Evolutionary conservation across 1,140 invertebrate genomes (phyloP).

Genomic region (Chironomus tepperi): DNA sequence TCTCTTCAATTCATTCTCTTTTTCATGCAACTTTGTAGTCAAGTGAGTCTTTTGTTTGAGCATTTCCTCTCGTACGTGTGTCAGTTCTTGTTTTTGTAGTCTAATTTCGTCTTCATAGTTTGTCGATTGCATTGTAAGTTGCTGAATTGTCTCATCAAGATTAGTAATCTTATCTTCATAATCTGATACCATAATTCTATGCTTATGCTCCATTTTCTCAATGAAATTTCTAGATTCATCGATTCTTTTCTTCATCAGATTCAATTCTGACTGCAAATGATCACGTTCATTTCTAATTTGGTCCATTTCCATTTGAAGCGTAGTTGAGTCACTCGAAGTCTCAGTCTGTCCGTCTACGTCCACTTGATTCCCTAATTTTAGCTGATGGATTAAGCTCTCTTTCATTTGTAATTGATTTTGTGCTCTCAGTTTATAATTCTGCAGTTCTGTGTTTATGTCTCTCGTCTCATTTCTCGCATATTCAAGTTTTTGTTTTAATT

Average conservation of each 20-base stretch:
- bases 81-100: conserved; percentile 35
- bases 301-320: conserved; percentile 41
- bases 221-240: conserved; percentile 23
- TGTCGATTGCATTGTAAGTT: conserved; percentile 26
- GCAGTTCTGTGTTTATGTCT: conserved; percentile 50
- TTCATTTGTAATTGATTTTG: conserved; percentile 68
- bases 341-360: conserved; percentile 26
- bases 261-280: conserved; percentile 30
- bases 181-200: conserved; percentile 26
- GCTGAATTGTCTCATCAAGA: conserved; percentile 17
- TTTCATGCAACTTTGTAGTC: conserved; percentile 36
- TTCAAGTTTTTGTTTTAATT: conserved; percentile 43
- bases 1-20: conserved; percentile 24
- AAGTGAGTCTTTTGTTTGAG: conserved; percentile 36
- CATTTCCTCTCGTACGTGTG: conserved; percentile 35
- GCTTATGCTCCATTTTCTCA: conserved; percentile 26
- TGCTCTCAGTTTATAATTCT: conserved; percentile 61
- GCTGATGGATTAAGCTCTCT: conserved; percentile 60
- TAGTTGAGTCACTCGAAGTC: conserved; percentile 37
- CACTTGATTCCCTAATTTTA: conserved; percentile 42
- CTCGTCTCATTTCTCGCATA: conserved; percentile 49
- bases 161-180: not conserved
- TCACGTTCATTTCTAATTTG: conserved; percentile 37
- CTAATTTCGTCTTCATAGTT: conserved; percentile 33
- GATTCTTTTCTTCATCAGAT: conserved; percentile 30